Conservation (phyloP, 2,888 invertebrate genomes). For the Pheosia tremula region DNA sequence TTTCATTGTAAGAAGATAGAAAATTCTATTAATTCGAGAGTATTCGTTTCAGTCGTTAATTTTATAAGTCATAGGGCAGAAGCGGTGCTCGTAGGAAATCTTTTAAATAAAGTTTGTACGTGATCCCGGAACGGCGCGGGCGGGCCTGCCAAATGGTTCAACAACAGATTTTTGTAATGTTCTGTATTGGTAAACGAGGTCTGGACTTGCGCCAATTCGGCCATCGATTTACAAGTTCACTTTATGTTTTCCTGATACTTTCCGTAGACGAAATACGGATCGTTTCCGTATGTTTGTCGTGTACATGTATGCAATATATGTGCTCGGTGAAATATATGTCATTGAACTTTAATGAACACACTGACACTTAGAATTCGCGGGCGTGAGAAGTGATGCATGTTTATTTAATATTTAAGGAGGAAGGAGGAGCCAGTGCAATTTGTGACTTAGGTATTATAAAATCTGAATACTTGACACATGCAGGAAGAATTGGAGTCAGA, state of each 20-base stretch:
- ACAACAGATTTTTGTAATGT: conserved; percentile 83
- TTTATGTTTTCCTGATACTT: conserved; percentile 74
- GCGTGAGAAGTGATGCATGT: too few relatives aligned
- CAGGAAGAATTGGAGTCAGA: too few relatives aligned
- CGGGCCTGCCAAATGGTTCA: conserved; percentile 75
- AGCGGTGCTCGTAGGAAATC: conserved; percentile 69
- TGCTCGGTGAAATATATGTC: too few relatives aligned
- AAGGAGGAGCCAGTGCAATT: too few relatives aligned
- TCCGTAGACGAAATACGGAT: conserved; percentile 53
- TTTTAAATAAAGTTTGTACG: conserved; percentile 78
- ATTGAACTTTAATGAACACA: too few relatives aligned
- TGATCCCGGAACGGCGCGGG: conserved; percentile 48
- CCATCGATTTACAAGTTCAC: conserved; percentile 80
- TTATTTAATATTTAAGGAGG: too few relatives aligned
- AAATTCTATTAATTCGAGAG: too few relatives aligned
- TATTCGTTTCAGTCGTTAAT: conserved; percentile 56
- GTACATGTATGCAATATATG: conserved; percentile 16
- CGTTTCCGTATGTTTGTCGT: conserved; percentile 53
- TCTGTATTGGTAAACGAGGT: conserved; percentile 78
- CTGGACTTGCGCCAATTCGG: conserved; percentile 77
- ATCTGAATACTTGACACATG: too few relatives aligned
- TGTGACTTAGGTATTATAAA: too few relatives aligned
- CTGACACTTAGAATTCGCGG: too few relatives aligned
- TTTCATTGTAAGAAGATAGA: too few relatives aligned
- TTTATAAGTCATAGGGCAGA: conserved; percentile 65